Evolutionary conservation across 2,888 invertebrate species (phyloP), one percentile per base, ranked within the genome.

Genomic region (Polyommatus iphigenia): DNA sequence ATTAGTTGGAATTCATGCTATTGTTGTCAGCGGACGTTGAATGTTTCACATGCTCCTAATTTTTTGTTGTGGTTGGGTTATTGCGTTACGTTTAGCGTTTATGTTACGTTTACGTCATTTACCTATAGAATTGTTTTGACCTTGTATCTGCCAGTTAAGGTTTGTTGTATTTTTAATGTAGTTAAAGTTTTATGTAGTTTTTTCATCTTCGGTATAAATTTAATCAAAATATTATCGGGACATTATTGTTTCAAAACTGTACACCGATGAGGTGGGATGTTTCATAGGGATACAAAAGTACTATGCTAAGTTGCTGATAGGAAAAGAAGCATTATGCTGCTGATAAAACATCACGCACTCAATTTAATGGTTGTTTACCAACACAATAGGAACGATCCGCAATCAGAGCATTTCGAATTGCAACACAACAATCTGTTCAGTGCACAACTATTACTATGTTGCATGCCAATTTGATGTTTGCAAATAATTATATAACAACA

Each of bases 351-450:
- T 10, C 18, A 75, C 20, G 18, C 50, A 75, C 18, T 24, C 75
- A 75, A 75, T 75, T 75, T 54, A 75, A 75, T 50, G 75, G 54
- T 75, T 29, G 75, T 75, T 50, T 75, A 75, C 67, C 67, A 29
- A 32, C 75, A 75, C 50, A 75, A 75, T 54, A 67, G 77, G 50
- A 76, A 71, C 50, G 78, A 79, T 87, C 88, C 91, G 89, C 88
- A 92, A 92, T 92, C 92, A 91, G 92, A 92, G 92, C 92, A 92
- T 90, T 91, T 50, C 75, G 89, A 91, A 83, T 93, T 92, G 91
- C 89, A 88, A 91, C 90, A 92, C 89, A 86, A 88, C 89, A 90
- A 90, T 90, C 89, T 88, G 90, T 89, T 90, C 87, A 84, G 86
- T 86, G 89, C 86, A 88, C 77, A 71, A 13, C 15, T 20, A 73